Base-by-base conservation (phyloP, 1,140 invertebrate genomes). In the Trachymyrmex cornetzi region DNA sequence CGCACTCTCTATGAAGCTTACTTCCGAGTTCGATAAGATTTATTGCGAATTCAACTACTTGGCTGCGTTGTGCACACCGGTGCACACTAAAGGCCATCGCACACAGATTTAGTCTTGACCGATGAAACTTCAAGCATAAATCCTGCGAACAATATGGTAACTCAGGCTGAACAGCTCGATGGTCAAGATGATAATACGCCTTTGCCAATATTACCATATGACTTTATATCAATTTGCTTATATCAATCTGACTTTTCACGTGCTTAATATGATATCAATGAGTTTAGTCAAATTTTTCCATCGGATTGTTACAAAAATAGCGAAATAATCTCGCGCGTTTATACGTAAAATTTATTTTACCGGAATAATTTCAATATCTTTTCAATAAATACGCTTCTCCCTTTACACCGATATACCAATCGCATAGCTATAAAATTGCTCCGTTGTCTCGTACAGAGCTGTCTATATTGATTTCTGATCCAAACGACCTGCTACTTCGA, bases 21-120 rank as follows among this genome's bases (percentile, higher is more conserved):
- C 14, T 77, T 64, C 11, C 3, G 24, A 63, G 12, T 66, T 50
- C 12, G 44, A 44, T 22, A 48, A 79, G 1, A 50, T 50, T 66
- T 50, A 50, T 79, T 44, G 38, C 19, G 2, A 63, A 48, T 63
- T 77, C 38, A 11, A 9, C 7, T n/a, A 34, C 38, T 16, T n/a
- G 38, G 16, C 19, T 48, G 38, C 55, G 24, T 79, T 79, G 24
- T 3, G 9, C 55, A 57, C 72, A 38, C 16, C 30, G 55, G 74
- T 38, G 55, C 74, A 27, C 34, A 38, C 22, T 77, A 16, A 77
- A 61, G 16, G 22, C 59, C 30, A 27, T 61, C 22, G 74, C 74
- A 24, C 72, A 59, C 55, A 24, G n/a, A 77, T 77, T 61, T 61
- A 77, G 55, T 77, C 74, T 77, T 77, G 74, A 77, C 74, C 74